These are phyloP conservation scores for Megamerina dolium DNA, from an alignment of 2,888 invertebrate species.

Conservation along the genomic window DNA sequence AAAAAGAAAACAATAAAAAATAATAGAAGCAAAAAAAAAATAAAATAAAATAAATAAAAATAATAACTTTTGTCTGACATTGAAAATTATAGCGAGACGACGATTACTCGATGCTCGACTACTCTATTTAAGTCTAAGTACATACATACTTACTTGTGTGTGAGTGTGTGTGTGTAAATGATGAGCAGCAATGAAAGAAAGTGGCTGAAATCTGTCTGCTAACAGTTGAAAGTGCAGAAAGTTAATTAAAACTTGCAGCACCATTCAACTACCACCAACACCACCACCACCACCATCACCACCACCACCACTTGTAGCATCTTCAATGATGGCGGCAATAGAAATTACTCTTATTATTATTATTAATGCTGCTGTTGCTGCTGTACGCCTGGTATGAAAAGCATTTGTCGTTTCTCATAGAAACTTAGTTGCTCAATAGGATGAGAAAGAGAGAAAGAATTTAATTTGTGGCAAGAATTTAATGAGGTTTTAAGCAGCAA, in stretches of 20 bases:
- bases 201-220: constrained; percentile 8
- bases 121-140: too few species aligned
- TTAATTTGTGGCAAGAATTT: too few species aligned
- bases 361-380: constrained; percentile 13
- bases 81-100: constrained; percentile 19
- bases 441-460: too few species aligned
- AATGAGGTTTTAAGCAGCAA: too few species aligned
- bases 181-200: constrained; percentile 6
- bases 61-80: constrained; percentile 24
- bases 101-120: not conserved
- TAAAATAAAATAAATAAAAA: too few species aligned
- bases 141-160: too few species aligned
- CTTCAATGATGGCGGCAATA: too few species aligned
- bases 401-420: constrained; percentile 24
- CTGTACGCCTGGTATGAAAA: constrained; percentile 34
- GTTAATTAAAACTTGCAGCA: constrained; percentile 34
- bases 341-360: too few species aligned
- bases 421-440: too few species aligned
- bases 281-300: too few species aligned
- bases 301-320: too few species aligned
- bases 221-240: constrained; percentile 20
- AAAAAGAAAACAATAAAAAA: constrained; percentile 6
- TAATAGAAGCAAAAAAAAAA: not conserved
- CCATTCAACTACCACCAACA: not conserved
- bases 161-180: too few species aligned